A percentile compares a stretch with the other conserved stretches of the same genome.
Conservation (phyloP, 2,113 vertebrate species). For the Hassar affinis region DNA sequence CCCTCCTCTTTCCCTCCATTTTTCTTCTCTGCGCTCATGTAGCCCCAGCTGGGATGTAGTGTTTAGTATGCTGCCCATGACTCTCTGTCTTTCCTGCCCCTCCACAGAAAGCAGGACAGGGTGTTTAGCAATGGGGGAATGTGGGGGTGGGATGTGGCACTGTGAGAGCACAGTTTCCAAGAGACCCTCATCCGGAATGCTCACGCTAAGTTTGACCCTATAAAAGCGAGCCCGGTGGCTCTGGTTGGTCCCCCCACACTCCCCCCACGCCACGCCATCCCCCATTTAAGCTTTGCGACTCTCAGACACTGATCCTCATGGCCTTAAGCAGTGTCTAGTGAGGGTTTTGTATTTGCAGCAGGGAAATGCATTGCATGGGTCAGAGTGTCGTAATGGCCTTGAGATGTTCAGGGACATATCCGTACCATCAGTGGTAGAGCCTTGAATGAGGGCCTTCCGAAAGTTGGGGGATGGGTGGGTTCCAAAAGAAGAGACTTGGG, state of each 20-base stretch:
- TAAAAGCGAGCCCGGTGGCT: conserved; percentile 31
- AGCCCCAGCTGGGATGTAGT: conserved; percentile 55
- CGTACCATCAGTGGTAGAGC: background rate
- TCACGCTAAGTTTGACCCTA: conserved; percentile 50
- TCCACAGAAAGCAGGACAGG: conserved; percentile 52
- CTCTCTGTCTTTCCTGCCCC: conserved; percentile 54
- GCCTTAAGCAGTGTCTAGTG: background rate
- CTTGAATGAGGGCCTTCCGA: conserved; percentile 50
- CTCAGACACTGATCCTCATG: conserved; percentile 12
- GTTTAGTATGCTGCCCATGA: conserved; percentile 60
- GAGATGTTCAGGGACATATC: conserved; percentile 17
- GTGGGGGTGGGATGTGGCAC: conserved; percentile 32
- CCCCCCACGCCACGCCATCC: background rate
- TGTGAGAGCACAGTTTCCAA: conserved; percentile 54
- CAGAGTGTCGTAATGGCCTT: background rate
- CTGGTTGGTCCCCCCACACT: background rate
- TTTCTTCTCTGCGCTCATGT: conserved; percentile 39
- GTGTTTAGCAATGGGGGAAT: conserved; percentile 19
- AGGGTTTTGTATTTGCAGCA: conserved; percentile 6
- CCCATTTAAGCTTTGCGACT: background rate
- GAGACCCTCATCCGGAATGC: conserved; percentile 55
- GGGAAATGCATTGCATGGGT: conserved; percentile 10
- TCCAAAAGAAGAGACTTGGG: conserved; percentile 36
- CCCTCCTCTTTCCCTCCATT: conserved; percentile 7
- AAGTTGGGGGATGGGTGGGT: conserved; percentile 43